phyloP scores from a whole-genome alignment of 2,888 invertebrate species.

The Apodemia duryi region DNA sequence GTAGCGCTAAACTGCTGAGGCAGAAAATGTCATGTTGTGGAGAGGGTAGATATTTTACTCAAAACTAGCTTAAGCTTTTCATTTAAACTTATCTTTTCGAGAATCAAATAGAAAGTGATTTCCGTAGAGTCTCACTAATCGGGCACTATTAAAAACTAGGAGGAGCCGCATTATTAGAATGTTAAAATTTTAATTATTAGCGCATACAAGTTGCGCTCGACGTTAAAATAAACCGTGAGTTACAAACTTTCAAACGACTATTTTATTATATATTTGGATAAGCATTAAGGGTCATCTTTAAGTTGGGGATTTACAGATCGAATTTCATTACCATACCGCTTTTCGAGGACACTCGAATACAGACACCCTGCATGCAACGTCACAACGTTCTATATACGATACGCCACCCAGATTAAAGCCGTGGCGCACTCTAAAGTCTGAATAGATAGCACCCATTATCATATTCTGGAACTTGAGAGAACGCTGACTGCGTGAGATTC shows the following conservation, averaged over 20 bases:
- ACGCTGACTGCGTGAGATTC: constrained; percentile 41
- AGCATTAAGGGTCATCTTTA: constrained; percentile 70
- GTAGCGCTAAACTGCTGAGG: too few relatives aligned
- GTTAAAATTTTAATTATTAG: too few relatives aligned
- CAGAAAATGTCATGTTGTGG: too few relatives aligned
- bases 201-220: background rate
- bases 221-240: constrained; percentile 37
- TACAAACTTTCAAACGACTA: constrained; percentile 34
- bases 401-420: constrained; percentile 50
- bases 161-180: too few relatives aligned
- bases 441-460: constrained; percentile 62
- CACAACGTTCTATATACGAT: constrained; percentile 38
- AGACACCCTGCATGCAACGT: constrained; percentile 37
- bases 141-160: too few relatives aligned
- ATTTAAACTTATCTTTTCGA: too few relatives aligned
- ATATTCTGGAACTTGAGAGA: constrained; percentile 35
- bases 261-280: constrained; percentile 68
- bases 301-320: constrained; percentile 61
- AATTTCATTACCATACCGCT: constrained; percentile 67
- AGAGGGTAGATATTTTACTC: too few relatives aligned
- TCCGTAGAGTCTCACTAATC: too few relatives aligned
- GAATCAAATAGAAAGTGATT: too few relatives aligned
- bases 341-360: constrained; percentile 53
- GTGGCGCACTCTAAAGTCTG: constrained; percentile 33
- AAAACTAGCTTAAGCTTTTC: too few relatives aligned